Percentiles rank a stretch among this genome's conserved stretches.
Conservation (phyloP, 1,140 invertebrate species). For the Macrobrachium rosenbergii region DNA sequence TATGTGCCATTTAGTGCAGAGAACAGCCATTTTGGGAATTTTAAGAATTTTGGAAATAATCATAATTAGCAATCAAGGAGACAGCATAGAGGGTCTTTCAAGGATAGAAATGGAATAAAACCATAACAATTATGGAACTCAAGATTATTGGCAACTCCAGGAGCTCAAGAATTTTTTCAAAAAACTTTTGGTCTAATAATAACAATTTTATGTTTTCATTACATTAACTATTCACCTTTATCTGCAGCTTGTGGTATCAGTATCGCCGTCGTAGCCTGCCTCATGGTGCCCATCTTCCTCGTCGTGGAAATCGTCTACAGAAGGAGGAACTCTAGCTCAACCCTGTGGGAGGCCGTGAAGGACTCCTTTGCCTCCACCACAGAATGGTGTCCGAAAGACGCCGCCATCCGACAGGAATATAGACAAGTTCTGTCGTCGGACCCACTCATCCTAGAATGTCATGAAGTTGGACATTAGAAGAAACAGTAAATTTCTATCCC, state of each 20-base stretch:
- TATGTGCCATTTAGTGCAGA: too few relatives aligned
- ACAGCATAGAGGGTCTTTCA: too few relatives aligned
- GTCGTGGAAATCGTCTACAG: constrained; percentile 14
- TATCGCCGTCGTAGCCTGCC: constrained; percentile 42
- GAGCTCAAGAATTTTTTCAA: background rate
- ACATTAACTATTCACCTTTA: background rate
- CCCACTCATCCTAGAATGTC: too few relatives aligned
- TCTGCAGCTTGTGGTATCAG: constrained; percentile 48
- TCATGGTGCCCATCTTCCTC: constrained; percentile 57
- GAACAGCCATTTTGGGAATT: too few relatives aligned
- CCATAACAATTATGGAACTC: too few relatives aligned
- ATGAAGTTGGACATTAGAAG: too few relatives aligned
- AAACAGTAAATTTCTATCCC: too few relatives aligned
- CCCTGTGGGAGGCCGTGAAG: constrained; percentile 26
- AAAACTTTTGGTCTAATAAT: too few relatives aligned
- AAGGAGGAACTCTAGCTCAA: constrained; percentile 8
- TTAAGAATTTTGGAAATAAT: too few relatives aligned
- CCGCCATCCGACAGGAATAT: constrained; percentile 37
- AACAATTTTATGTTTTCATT: background rate
- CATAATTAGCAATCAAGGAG: too few relatives aligned
- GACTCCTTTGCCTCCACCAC: constrained; percentile 27
- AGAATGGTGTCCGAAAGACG: constrained; percentile 55
- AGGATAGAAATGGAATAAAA: too few relatives aligned
- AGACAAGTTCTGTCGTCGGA: constrained; percentile 14
- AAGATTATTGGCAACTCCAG: too few relatives aligned